A percentile compares a stretch with the other conserved stretches of the same genome.
These are phyloP conservation scores for Aethes cnicana DNA, from an alignment of 2,888 invertebrate genomes.

Conservation along the genomic window DNA sequence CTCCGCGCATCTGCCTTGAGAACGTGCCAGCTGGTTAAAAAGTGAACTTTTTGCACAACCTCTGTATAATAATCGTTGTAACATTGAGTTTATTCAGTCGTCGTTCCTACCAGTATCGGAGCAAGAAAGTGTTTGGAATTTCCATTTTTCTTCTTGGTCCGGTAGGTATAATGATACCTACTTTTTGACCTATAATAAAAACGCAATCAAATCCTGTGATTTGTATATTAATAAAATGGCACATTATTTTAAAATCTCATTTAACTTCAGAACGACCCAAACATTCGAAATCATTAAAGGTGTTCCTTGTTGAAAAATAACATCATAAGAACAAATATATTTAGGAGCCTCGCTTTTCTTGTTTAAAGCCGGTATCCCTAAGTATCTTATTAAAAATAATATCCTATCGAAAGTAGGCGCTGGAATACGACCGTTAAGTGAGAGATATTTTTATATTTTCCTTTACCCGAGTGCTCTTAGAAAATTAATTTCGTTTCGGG, in stretches of 20 bases:
- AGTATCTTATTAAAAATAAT: slow-evolving; percentile 53
- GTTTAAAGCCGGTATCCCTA: slow-evolving; percentile 40
- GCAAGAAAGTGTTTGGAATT: slow-evolving; percentile 18
- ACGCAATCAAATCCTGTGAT: too few species aligned
- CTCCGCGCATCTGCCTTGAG: slow-evolving; percentile 68
- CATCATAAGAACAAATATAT: slow-evolving; percentile 44
- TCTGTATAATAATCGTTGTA: slow-evolving; percentile 35
- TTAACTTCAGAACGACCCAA: too few species aligned
- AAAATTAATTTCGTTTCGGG: slow-evolving; percentile 17
- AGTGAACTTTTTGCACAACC: slow-evolving; percentile 58
- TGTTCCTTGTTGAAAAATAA: slow-evolving; percentile 46
- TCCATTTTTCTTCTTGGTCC: slow-evolving; percentile 6
- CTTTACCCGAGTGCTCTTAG: slow-evolving; percentile 7
- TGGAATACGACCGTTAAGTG: slow-evolving; percentile 27
- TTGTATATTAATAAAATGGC: too few species aligned
- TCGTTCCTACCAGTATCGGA: slow-evolving; percentile 16
- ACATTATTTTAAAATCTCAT: too few species aligned
- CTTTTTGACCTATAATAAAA: too few species aligned
- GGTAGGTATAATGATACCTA: too few species aligned
- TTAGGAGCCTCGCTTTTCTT: slow-evolving; percentile 44
- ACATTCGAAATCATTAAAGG: too few species aligned
- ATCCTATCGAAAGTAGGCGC: slow-evolving; percentile 43
- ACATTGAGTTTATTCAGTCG: slow-evolving; percentile 26
- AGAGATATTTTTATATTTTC: slow-evolving; percentile 24
- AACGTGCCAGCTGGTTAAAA: slow-evolving; percentile 63